Evolutionary conservation across 2,888 invertebrate genomes (phyloP).

Genomic region (Volucella zonaria): DNA sequence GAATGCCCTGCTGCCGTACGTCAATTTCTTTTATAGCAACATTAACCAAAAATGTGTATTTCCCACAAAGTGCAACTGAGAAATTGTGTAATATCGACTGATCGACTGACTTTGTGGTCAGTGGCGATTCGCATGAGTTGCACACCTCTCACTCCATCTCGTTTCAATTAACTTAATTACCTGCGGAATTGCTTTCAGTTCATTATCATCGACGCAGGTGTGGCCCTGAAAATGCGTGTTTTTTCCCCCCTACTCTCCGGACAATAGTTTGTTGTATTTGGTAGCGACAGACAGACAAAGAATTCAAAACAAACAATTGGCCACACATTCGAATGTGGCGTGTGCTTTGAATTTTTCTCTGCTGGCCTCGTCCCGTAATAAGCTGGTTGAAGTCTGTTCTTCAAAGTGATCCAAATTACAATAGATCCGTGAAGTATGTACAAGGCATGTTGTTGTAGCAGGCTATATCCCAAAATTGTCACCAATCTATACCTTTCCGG

Average conservation of each 20-base stretch:
- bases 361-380: slow-evolving; percentile 43
- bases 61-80: slow-evolving; percentile 16
- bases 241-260: slow-evolving; percentile 13
- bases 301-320: slow-evolving; percentile 30
- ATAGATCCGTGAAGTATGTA: slow-evolving; percentile 31
- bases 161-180: slow-evolving; percentile 63
- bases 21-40: slow-evolving; percentile 54
- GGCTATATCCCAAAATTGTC: slow-evolving; percentile 16
- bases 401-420: slow-evolving; percentile 33
- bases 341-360: slow-evolving; percentile 33
- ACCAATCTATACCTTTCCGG: slow-evolving; percentile 26
- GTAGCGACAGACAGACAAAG: slow-evolving; percentile 33
- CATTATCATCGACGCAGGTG: slow-evolving; percentile 49
- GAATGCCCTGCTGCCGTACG: slow-evolving; percentile 5
- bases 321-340: slow-evolving; percentile 50
- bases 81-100: slow-evolving; percentile 41
- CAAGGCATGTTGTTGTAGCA: not conserved
- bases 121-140: slow-evolving; percentile 64
- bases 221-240: slow-evolving; percentile 56
- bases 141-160: slow-evolving; percentile 49
- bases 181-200: slow-evolving; percentile 49
- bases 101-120: slow-evolving; percentile 40
- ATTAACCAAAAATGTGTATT: slow-evolving; percentile 6
- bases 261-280: slow-evolving; percentile 20
- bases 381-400: slow-evolving; percentile 45